Conservation (phyloP, 1,140 invertebrate genomes). For the Acromyrmex heyeri region DNA sequence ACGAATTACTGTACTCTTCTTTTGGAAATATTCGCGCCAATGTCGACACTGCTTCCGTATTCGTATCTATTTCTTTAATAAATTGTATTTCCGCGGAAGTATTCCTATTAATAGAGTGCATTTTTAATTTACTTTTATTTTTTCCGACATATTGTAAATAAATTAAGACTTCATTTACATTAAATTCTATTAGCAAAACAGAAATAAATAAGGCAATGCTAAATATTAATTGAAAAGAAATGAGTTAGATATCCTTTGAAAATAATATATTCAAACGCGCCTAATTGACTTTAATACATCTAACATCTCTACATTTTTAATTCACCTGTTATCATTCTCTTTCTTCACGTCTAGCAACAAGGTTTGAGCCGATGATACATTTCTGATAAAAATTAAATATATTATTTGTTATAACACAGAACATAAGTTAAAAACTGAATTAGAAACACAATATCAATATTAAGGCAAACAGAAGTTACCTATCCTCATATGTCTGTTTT, state of each 20-base stretch:
- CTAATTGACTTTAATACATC: too few species aligned
- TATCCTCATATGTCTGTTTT: slow-evolving; percentile 26
- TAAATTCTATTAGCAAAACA: background rate
- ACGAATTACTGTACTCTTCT: background rate
- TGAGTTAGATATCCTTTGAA: background rate
- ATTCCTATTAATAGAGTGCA: background rate
- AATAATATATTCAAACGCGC: too few species aligned
- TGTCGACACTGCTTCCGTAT: background rate
- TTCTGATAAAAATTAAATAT: background rate
- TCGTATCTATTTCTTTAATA: background rate
- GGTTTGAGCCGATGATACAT: background rate
- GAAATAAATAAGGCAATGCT: background rate
- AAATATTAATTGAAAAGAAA: background rate
- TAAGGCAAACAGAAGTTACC: background rate
- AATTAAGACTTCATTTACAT: background rate
- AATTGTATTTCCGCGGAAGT: background rate
- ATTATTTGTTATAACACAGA: background rate
- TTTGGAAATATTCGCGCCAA: background rate
- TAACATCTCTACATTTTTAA: background rate
- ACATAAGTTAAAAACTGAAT: background rate
- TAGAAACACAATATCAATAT: background rate
- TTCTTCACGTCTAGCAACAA: background rate
- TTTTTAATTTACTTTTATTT: background rate
- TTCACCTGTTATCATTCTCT: slow-evolving; percentile 15
- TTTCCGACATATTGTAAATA: background rate